phyloP scores from a whole-genome alignment of 2,888 invertebrate genomes.

The Endotricha flammealis region DNA sequence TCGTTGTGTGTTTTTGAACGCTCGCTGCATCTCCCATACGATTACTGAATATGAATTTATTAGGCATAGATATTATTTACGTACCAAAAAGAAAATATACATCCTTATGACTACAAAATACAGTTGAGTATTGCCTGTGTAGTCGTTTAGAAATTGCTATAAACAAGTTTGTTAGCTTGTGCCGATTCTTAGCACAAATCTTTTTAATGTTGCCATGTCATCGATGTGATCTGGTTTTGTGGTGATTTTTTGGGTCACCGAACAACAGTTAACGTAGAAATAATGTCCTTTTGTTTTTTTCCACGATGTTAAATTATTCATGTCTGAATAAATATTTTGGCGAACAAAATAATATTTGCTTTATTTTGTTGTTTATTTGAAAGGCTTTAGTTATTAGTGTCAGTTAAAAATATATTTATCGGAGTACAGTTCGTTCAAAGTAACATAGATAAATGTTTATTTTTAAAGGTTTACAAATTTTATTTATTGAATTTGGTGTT shows the following conservation, averaged over 20 bases:
- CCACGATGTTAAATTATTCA: background rate
- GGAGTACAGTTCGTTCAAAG: too few species aligned
- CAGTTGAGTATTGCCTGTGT: background rate
- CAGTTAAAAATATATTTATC: too few species aligned
- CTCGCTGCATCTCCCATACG: slow-evolving; percentile 10
- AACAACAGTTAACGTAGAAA: slow-evolving; percentile 5
- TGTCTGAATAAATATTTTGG: background rate
- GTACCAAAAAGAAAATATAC: background rate
- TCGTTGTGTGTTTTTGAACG: slow-evolving; percentile 12
- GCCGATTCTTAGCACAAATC: slow-evolving; percentile 12
- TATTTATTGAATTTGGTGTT: too few species aligned
- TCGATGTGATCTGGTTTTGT: slow-evolving; percentile 1
- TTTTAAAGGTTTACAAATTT: too few species aligned
- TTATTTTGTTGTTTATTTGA: too few species aligned
- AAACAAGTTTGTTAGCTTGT: slow-evolving; percentile 9
- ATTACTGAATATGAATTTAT: slow-evolving; percentile 17
- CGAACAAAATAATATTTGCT: slow-evolving; percentile 1
- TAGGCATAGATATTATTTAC: slow-evolving; percentile 3
- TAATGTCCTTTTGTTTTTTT: slow-evolving; percentile 3
- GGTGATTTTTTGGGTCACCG: slow-evolving; percentile 7
- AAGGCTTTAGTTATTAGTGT: too few species aligned
- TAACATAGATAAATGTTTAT: too few species aligned
- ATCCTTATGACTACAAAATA: background rate
- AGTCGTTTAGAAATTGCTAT: background rate
- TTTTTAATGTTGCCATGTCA: slow-evolving; percentile 14